Evolutionary conservation across 1,140 invertebrate species (phyloP).

Genomic region (Brachionus angularis): DNA sequence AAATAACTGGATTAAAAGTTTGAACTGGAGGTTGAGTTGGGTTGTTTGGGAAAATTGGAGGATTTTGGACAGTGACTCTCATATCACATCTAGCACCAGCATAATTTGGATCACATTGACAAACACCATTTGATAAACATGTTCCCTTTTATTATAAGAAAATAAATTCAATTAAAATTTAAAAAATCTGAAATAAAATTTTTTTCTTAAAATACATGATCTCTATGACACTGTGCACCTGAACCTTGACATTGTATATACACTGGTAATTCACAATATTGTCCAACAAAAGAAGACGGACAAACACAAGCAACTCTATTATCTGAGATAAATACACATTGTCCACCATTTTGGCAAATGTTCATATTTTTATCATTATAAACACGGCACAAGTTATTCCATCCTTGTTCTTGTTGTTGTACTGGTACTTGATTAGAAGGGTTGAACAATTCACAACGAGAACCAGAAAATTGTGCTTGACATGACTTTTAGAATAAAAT

Average conservation of each 20-base stretch:
- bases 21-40: conserved; percentile 15
- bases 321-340: conserved; percentile 39
- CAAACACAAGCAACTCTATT: conserved; percentile 43
- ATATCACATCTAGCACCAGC: conserved; percentile 21
- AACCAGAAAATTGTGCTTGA: conserved; percentile 39
- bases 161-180: background rate
- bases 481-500: too few species aligned
- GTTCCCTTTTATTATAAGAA: background rate
- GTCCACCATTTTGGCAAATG: conserved; percentile 40
- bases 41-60: background rate
- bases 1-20: too few species aligned
- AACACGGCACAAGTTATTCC: conserved; percentile 41
- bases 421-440: background rate
- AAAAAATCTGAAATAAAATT: background rate
- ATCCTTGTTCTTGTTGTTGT: conserved; percentile 41
- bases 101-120: conserved; percentile 24
- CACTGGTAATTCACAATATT: conserved; percentile 41
- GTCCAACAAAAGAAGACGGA: conserved; percentile 29
- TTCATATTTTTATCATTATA: conserved; percentile 44
- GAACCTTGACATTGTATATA: conserved; percentile 28
- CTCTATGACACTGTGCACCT: conserved; percentile 33
- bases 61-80: background rate
- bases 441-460: conserved; percentile 37
- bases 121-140: conserved; percentile 12
- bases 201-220: conserved; percentile 3